Evolutionary conservation across 2,888 invertebrate genomes (phyloP), one percentile per base, ranked within the genome.

Genomic region (Drosophila suboccidentalis): DNA sequence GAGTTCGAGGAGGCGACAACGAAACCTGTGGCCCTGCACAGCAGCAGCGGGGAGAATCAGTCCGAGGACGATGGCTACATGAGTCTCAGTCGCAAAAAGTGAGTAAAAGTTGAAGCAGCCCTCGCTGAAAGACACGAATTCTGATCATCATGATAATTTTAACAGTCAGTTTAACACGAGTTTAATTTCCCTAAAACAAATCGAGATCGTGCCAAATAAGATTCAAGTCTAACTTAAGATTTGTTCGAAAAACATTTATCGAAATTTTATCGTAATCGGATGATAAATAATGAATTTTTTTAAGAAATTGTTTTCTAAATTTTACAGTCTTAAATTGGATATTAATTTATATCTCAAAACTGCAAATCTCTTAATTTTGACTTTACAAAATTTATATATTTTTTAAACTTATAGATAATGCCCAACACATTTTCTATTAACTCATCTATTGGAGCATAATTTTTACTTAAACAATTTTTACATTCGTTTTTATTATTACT

Each of bases 11-110:
- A 97, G 93, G 91, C 91, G 32, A 90, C 92, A 70, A 91, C 91
- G 39, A 91, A 91, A 72, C 92, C 92, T 36, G 88, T 88, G 68
- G 92, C 92, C 69, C 77, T 90, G 74, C 83, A 88, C 50, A 90
- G 90, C 74, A 91, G 91, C 92, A 96, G 96, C 94, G 96, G 96
- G 92, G 96, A 96, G 85, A 96, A 97, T 93, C 97, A 97, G 92
- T 97, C 97, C 64, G 97, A 97, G 93, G 97, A 97, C 95, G 97
- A 97, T 95, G 97, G 97, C 93, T 97, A 97, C 94, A 97, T 97
- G 97, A 97, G 97, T 94, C 96, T 97, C 95, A 97, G 97, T 95
- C 97, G 97, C 86, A 95, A 96, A 92, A 95, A 95, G 95, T 95
- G 80, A 88, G 86, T 82, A 22, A 9, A 3, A 53, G 0, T 11